Base-by-base conservation (phyloP, 2,113 vertebrate species). In the Sterrhoptilus dennistouni region DNA sequence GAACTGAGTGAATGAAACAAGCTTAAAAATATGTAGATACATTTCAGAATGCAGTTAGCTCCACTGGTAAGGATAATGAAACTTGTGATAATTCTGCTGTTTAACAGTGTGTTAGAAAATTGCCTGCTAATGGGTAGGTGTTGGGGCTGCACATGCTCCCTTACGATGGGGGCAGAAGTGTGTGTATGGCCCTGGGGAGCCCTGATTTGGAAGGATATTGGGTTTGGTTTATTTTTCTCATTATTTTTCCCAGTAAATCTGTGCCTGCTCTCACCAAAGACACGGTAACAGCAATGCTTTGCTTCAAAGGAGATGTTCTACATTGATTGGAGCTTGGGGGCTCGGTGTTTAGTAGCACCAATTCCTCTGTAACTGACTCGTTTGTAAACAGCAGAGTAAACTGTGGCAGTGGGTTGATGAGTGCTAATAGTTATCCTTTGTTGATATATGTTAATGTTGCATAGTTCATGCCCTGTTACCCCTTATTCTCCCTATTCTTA, bases 1-100 rank as follows among this genome's bases (percentile, higher is more conserved):
- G 88, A 94, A 87, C 29, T 22, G 54, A 89, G 45, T 53, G 38
- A 81, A 94, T 86, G 93, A 93, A 92, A 85, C 25, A 81, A 87
- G 28, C 74, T 71, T 63, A 57, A 69, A 95, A 84, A 92, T 94
- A 92, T 81, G 64, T 90, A 93, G 68, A 52, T 83, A 33, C 47
- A 40, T 88, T 78, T 59, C 68, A 94, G 72, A 89, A 69, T 57
- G 76, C 42, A 40, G 18, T 79, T 88, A 83, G 64, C 38, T 63
- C 56, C 36, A 19, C 61, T 92, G 50, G 42, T 80, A 80, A 81
- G 54, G 42, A 70, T 90, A 93, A 86, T 9, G 9, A 78, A 81
- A 80, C 31, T 87, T 79, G 69, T n/a, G 52, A 35, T 92, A 70
- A 89, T 94, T 84, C 56, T 75, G 42, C 42, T 83, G 2, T 86